Conservation (phyloP, 2,113 vertebrate genomes). For the Cyprinodon tularosa region DNA sequence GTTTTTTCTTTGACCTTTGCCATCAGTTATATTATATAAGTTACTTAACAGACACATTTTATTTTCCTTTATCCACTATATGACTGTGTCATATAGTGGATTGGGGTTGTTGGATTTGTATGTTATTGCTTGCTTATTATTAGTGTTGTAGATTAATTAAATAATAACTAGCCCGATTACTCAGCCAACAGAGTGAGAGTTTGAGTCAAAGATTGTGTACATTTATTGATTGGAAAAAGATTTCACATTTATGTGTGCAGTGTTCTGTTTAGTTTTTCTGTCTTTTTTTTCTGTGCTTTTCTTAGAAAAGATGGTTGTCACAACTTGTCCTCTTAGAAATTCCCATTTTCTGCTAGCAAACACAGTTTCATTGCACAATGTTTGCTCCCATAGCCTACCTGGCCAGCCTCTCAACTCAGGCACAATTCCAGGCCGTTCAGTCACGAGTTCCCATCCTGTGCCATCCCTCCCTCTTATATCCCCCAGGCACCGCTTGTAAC, state of each 20-base stretch:
- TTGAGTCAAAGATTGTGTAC: too few species aligned
- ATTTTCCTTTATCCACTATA: too few species aligned
- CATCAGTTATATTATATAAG: too few species aligned
- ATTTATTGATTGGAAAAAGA: neutral
- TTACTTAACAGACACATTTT: too few species aligned
- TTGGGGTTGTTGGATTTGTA: too few species aligned
- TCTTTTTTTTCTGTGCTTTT: constrained; percentile 21
- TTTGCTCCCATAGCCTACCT: constrained; percentile 60
- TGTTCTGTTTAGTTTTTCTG: neutral
- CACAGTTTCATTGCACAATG: constrained; percentile 30
- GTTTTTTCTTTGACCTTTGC: too few species aligned
- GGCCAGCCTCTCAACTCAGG: constrained; percentile 30
- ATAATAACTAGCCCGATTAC: neutral
- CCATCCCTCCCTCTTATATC: constrained; percentile 32
- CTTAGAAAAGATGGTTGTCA: constrained; percentile 27
- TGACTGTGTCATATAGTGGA: too few species aligned
- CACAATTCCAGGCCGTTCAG: constrained; percentile 37
- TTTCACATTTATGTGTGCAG: neutral
- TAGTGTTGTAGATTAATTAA: neutral
- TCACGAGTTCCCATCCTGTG: constrained; percentile 53
- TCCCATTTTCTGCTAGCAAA: constrained; percentile 41
- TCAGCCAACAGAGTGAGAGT: too few species aligned
- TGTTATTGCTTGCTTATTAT: too few species aligned
- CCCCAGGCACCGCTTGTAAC: constrained; percentile 32
- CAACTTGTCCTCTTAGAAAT: constrained; percentile 36